These are phyloP conservation scores for Ciconia boyciana DNA, from an alignment of 2,113 vertebrate genomes.

Conservation along the genomic window DNA sequence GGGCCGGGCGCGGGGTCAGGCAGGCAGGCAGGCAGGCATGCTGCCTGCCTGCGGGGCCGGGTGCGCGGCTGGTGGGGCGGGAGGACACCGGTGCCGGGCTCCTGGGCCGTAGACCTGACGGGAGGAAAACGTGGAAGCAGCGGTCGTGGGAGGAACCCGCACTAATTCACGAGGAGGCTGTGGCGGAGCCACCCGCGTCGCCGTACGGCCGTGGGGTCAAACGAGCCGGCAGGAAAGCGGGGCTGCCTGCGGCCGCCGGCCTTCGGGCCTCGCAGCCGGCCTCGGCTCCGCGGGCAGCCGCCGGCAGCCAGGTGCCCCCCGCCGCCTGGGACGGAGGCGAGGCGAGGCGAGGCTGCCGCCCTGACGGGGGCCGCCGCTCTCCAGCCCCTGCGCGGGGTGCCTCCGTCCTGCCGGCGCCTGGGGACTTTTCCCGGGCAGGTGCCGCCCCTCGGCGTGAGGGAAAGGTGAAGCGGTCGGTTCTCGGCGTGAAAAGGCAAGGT, in stretches of 20 bases:
- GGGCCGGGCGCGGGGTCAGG: rapidly evolving
- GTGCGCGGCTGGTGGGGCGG: background rate
- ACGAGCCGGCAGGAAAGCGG: no score
- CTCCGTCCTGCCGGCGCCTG: background rate
- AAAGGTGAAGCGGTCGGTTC: background rate
- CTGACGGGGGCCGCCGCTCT: background rate
- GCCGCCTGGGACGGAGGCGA: no score
- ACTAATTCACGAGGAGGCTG: background rate
- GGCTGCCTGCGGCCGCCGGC: background rate
- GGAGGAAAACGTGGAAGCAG: background rate
- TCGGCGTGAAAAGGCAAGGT: background rate
- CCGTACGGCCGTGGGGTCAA: background rate
- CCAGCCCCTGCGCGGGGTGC: no score
- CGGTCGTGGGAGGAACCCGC: background rate
- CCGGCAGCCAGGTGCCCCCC: background rate
- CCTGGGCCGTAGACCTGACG: background rate
- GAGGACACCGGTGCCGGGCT: background rate
- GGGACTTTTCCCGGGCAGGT: background rate
- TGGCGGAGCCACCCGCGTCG: background rate
- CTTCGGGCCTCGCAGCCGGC: background rate
- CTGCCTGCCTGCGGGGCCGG: background rate
- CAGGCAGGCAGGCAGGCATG: rapidly evolving
- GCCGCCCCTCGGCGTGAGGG: no score
- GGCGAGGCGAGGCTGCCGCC: background rate
- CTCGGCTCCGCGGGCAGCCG: background rate